Conservation (phyloP, 2,888 invertebrate genomes). For the Parnassius smintheus region DNA sequence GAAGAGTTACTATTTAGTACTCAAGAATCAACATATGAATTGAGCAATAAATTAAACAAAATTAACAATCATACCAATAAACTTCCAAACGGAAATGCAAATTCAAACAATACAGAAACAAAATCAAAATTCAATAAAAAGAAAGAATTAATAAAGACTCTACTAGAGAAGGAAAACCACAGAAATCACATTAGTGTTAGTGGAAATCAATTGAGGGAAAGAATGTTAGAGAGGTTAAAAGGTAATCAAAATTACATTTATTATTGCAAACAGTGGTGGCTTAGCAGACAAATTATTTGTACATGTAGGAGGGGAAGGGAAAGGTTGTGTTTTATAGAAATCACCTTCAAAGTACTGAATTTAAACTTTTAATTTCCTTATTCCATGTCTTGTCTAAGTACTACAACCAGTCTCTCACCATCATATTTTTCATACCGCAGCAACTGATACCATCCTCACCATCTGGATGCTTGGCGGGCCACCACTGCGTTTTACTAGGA, state of each 20-base stretch:
- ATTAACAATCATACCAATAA: slow-evolving; percentile 5
- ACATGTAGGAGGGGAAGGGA: no score
- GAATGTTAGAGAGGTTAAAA: slow-evolving; percentile 86
- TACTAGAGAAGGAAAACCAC: slow-evolving; percentile 41
- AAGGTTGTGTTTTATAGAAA: no score
- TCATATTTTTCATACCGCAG: no score
- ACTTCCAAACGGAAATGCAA: slow-evolving; percentile 24
- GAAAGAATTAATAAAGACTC: slow-evolving; percentile 47
- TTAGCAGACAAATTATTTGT: no score
- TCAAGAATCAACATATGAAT: slow-evolving; percentile 23
- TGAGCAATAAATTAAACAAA: slow-evolving; percentile 27
- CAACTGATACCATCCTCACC: no score
- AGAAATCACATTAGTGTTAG: slow-evolving; percentile 51
- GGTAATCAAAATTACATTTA: slow-evolving; percentile 46
- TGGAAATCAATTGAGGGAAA: slow-evolving; percentile 75
- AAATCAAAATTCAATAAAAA: slow-evolving; percentile 35
- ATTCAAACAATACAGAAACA: not conserved
- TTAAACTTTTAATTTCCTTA: no score
- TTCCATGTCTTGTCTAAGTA: no score
- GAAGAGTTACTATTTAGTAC: slow-evolving; percentile 45
- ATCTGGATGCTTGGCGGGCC: no score
- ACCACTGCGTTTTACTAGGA: no score
- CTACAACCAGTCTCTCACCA: no score
- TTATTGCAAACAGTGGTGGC: not conserved
- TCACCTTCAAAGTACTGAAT: no score